Evolutionary conservation across 2,113 vertebrate species (phyloP), one percentile per base, ranked within the genome.

Genomic region (Reinhardtius hippoglossoides): DNA sequence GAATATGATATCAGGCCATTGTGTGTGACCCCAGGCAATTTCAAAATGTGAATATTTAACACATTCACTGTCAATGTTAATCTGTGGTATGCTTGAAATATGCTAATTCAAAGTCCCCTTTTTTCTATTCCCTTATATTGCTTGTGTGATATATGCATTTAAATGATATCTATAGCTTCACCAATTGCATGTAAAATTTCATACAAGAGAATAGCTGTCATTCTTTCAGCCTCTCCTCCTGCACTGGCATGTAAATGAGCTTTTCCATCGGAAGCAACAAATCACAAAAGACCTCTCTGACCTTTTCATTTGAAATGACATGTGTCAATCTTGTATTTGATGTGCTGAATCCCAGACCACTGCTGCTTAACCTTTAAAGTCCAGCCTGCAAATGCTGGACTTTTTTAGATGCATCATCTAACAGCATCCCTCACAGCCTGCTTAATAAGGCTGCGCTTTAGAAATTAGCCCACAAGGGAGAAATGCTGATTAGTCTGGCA

Each of bases 301-400:
- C 69, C 80, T 82, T 87, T 60, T 90, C 61, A 63, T 74, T 58
- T 59, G 37, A 77, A 31, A 56, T 67, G 66, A 64, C 82, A 79
- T 56, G 63, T 82, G 83, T 74, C 90, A 87, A 42, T 88, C 54
- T 24, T 56, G 62, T 1, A 24, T 76, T 70, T 78, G 65, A 83
- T 76, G 56, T 57, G 56, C 5, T 3, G 31, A 59, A 26, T 63
- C 62, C 16, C 2, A 8, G 8, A 50, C 16, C 35, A 35, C 40
- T 31, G 57, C 55, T 35, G 63, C 23, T 78, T 77, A 83, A 89
- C 86, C 78, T 87, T 85, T 84, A 55, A 79, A 82, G 60, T 65
- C 54, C 15, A 60, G 13, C 50, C 20, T 6, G 4, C 46, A 56
- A 58, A 67, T 24, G 20, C 5, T 27, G 13, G 27, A 40, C 18